Evolutionary conservation across 2,888 invertebrate species (phyloP).

Genomic region (Druceiella hillmani): DNA sequence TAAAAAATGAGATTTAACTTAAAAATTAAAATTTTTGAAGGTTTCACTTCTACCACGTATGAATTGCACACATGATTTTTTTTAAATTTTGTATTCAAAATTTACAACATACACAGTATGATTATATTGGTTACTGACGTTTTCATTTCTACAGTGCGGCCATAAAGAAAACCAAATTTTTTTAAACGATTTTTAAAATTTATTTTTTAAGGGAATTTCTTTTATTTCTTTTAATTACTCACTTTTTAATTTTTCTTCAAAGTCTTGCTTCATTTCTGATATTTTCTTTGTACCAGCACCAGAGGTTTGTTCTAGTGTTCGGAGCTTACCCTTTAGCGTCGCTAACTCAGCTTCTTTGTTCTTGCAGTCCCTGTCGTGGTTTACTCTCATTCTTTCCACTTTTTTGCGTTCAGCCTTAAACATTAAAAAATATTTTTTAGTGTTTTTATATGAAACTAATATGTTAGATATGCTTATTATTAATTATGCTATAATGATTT

Average conservation of each 20-base stretch:
- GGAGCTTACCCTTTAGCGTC: conserved; percentile 68
- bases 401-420: conserved; percentile 60
- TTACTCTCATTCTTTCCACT: conserved; percentile 59
- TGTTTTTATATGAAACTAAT: too few species aligned
- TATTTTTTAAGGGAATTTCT: conserved; percentile 3
- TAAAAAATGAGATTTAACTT: too few species aligned
- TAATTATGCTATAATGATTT: too few species aligned
- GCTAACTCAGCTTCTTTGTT: conserved; percentile 74
- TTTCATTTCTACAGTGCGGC: neutral
- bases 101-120: conserved; percentile 25
- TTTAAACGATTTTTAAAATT: neutral
- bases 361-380: conserved; percentile 69
- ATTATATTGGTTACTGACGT: neutral
- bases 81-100: too few species aligned
- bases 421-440: conserved; percentile 20
- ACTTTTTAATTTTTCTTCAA: conserved; percentile 64
- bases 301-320: conserved; percentile 56
- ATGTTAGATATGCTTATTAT: too few species aligned
- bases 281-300: conserved; percentile 59
- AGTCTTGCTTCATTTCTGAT: conserved; percentile 61
- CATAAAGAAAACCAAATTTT: too few species aligned
- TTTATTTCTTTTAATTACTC: conserved; percentile 32
- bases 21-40: too few species aligned
- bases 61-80: too few species aligned
- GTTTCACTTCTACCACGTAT: too few species aligned